Percentiles rank a stretch among this genome's conserved stretches.
Evolutionary conservation across 30 jellyfish, hydroid and myxozoan genomes (phyloP).

Genomic region (Aurelia aurita complex sp. Pacific): DNA sequence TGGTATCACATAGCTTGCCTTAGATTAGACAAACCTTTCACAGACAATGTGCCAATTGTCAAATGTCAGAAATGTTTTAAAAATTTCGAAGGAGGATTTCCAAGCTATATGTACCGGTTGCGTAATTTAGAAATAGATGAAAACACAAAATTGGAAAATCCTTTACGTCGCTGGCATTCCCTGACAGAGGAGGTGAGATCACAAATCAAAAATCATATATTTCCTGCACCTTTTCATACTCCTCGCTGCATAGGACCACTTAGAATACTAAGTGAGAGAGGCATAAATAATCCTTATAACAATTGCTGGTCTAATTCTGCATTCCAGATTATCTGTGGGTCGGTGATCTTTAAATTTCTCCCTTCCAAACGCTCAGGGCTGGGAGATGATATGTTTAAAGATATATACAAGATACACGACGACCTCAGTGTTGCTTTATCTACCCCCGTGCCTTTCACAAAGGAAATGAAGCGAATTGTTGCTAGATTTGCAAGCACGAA

Average conservation of each 20-base stretch:
- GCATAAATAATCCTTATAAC: background rate
- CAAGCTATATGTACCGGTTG: background rate
- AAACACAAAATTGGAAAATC: background rate
- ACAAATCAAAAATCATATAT: background rate
- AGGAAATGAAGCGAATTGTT: background rate
- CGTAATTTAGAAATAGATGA: background rate
- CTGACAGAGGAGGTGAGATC: background rate
- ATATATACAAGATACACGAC: background rate
- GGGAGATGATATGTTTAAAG: background rate
- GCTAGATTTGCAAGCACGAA: too few relatives aligned
- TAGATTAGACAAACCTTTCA: background rate
- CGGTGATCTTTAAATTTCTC: background rate
- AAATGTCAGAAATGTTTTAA: background rate
- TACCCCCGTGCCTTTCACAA: background rate
- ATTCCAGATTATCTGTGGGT: background rate
- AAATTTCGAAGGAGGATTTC: background rate
- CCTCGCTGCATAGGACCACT: background rate
- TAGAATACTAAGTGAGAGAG: background rate
- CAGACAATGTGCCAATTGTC: background rate
- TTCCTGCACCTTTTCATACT: background rate
- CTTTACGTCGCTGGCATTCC: background rate
- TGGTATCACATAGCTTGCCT: background rate
- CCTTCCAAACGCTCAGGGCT: background rate
- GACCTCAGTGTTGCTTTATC: background rate
- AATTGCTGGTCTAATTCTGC: background rate